Conservation (phyloP, 2,888 invertebrate species). For the Mesochorus sp. region DNA sequence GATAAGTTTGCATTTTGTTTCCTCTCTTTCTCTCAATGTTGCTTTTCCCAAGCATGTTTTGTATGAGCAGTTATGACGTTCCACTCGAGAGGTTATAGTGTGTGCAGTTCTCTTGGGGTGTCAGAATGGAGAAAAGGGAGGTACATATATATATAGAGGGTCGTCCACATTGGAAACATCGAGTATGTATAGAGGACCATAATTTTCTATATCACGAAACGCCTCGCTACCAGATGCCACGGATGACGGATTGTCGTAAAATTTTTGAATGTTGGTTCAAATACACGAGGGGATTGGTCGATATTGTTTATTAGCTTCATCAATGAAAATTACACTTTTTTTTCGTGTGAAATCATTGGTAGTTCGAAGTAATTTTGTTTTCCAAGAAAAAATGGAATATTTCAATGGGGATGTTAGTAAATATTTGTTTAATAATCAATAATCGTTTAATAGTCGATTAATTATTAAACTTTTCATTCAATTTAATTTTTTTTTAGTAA, state of each 20-base stretch:
- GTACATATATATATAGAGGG: too few species aligned
- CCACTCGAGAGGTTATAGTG: slow-evolving; percentile 39
- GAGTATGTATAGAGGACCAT: slow-evolving; percentile 25
- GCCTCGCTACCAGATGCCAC: slow-evolving; percentile 20
- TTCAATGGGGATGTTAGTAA: too few species aligned
- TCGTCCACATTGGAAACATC: slow-evolving; percentile 36
- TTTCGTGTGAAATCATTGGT: too few species aligned
- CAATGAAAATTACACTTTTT: too few species aligned
- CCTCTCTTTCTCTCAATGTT: background rate
- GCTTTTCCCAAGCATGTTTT: slow-evolving; percentile 38
- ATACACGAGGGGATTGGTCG: too few species aligned
- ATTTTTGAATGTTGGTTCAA: too few species aligned
- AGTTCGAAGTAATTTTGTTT: too few species aligned
- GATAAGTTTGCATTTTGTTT: slow-evolving; percentile 47
- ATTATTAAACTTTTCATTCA: too few species aligned
- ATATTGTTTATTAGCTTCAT: background rate
- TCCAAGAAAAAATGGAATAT: too few species aligned
- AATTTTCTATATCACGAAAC: slow-evolving; percentile 43
- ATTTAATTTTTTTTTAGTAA: too few species aligned
- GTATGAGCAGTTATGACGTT: slow-evolving; percentile 35
- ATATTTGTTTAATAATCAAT: too few species aligned
- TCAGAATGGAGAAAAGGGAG: slow-evolving; percentile 6
- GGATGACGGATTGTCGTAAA: background rate
- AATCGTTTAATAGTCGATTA: too few species aligned
- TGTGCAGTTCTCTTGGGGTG: background rate